These are phyloP conservation scores for Oxygymnocypris stewartii DNA, from an alignment of 2,113 vertebrate genomes.

Conservation along the genomic window DNA sequence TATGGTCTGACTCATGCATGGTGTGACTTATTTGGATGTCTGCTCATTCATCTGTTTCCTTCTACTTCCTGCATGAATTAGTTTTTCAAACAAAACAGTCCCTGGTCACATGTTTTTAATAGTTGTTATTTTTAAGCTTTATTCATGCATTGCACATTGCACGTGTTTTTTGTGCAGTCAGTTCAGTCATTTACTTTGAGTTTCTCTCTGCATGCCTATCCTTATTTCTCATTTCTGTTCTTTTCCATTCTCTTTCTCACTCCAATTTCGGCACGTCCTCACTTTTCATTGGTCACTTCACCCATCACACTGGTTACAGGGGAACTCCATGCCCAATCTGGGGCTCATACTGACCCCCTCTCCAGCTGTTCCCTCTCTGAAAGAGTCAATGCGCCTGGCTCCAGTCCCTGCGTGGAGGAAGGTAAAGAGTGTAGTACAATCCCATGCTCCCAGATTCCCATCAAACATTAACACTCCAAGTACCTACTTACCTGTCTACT, in stretches of 20 bases:
- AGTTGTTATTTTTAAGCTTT: not conserved
- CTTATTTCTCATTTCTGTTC: conserved; percentile 61
- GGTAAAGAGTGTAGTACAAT: conserved; percentile 79
- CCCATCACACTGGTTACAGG: conserved; percentile 70
- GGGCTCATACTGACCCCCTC: conserved; percentile 77
- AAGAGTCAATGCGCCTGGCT: conserved; percentile 78
- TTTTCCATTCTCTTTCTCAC: conserved; percentile 61
- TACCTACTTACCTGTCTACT: not conserved
- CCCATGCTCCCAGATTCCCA: conserved; percentile 6
- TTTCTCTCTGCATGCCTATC: conserved; percentile 47
- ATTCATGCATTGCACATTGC: not conserved
- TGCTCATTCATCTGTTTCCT: not conserved
- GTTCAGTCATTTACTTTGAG: conserved; percentile 41
- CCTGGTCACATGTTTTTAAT: not conserved
- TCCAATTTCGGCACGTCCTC: conserved; percentile 49
- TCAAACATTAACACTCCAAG: conserved; percentile 44
- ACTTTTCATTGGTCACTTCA: conserved; percentile 45
- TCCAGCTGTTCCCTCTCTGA: conserved; percentile 72
- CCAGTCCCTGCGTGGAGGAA: conserved; percentile 92
- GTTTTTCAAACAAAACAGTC: not conserved
- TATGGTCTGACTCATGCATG: not conserved
- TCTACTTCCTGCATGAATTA: conserved; percentile 2
- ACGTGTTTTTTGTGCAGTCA: not conserved
- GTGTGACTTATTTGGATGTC: not conserved
- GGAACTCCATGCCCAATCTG: conserved; percentile 82